Conservation (phyloP, 2,888 invertebrate species). For the Volucella bombylans region DNA sequence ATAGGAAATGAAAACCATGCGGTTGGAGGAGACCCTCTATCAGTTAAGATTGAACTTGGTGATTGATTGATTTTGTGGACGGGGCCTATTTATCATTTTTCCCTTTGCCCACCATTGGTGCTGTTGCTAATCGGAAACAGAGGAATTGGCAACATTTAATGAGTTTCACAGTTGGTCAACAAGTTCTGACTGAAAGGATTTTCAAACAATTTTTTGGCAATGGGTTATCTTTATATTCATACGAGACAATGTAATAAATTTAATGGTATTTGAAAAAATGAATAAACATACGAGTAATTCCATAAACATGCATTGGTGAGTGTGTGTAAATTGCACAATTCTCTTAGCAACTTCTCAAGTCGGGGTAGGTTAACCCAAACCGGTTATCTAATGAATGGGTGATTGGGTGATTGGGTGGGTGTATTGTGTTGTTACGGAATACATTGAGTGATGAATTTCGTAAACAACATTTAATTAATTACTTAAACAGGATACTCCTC, state of each 20-base stretch:
- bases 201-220: neutral
- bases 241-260: conserved; percentile 15
- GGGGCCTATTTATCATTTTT: conserved; percentile 45
- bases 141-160: conserved; percentile 28
- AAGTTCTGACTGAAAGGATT: conserved; percentile 2
- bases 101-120: conserved; percentile 6
- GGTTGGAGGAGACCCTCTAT: neutral
- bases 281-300: neutral
- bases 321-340: no score
- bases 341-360: no score
- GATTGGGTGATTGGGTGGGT: neutral
- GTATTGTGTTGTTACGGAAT: conserved; percentile 12
- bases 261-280: conserved; percentile 9
- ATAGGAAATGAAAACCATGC: conserved; percentile 5
- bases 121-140: neutral
- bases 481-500: conserved; percentile 18
- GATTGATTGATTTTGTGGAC: conserved; percentile 55
- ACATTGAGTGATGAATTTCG: conserved; percentile 37
- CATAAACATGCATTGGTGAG: no score
- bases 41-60: conserved; percentile 34
- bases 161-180: conserved; percentile 40
- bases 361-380: no score
- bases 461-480: conserved; percentile 35
- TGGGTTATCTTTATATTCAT: neutral
- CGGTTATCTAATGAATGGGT: no score